Evolutionary conservation across 2,113 vertebrate species (phyloP), one percentile per base, ranked within the genome.

Genomic region (Phylloscopus trochiloides): DNA sequence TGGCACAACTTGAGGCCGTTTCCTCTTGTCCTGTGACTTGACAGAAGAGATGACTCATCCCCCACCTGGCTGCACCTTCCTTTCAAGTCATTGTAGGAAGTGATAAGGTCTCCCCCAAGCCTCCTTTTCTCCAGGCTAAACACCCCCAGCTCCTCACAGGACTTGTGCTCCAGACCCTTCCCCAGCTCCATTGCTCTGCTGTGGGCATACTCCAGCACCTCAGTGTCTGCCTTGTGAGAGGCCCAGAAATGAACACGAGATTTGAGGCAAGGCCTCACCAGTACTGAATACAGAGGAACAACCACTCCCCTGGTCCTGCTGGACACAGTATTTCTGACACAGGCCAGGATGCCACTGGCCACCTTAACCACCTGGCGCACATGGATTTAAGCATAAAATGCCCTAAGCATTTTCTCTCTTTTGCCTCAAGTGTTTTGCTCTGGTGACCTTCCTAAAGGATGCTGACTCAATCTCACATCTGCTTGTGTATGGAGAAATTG

Each of bases 121-220:
- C 29, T 57, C 7, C 19, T 79, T 6, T 62, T 28, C 34, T 36
- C 3, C 34, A 66, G 17, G 1, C 8, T 71, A 15, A 76, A 61
- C 16, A 57, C 0, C 6, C 2, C 22, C 11, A 26, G 22, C 4
- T 87, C 21, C 26, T 59, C 8, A 5, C 1, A 26, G 15, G 18
- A 14, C 12, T 14, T 63, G 15, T 38, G 5, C 34, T 83, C 5
- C 1, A 59, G 17, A 14, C 3, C 14, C 9, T 32, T 63, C 9
- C 5, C 43, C 42, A 58, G 18, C 13, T 43, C 36, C 0, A 0
- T 16, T 47, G 21, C 13, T 1, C 9, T 45, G 42, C 42, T 74
- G 0, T 79, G 62, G 25, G 42, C 9, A 7, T 0, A 0, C 10
- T 62, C 2, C 54, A 76, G 48, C 17, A 7, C 9, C 24, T 83